These are phyloP conservation scores for Microctonus hyperodae DNA, from an alignment of 2,888 invertebrate species.

Conservation along the genomic window DNA sequence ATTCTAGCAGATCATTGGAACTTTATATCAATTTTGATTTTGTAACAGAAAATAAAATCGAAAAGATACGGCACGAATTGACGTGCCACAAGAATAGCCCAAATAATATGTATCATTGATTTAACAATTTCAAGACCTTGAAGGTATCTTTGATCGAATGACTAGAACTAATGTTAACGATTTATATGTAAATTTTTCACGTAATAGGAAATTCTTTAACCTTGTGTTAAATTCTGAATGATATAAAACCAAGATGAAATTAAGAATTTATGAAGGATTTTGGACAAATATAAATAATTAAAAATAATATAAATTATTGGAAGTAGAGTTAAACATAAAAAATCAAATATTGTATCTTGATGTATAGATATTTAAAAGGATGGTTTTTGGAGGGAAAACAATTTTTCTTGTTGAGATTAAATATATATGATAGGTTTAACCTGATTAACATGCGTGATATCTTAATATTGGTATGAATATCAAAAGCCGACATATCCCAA, in stretches of 20 bases:
- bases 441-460: conserved; percentile 50
- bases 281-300: no score
- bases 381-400: conserved; percentile 7
- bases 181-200: background rate
- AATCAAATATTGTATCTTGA: no score
- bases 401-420: background rate
- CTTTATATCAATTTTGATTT: conserved; percentile 10
- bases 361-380: no score
- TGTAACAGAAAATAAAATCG: conserved; percentile 23
- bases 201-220: conserved; percentile 4
- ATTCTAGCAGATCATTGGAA: conserved; percentile 32
- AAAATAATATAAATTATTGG: no score
- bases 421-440: conserved; percentile 35
- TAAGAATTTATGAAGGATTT: no score
- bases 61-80: conserved; percentile 25
- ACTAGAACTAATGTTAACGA: background rate
- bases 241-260: background rate
- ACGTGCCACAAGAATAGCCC: conserved; percentile 32
- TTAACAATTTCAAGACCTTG: conserved; percentile 38
- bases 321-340: no score
- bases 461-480: conserved; percentile 55
- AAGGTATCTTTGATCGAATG: conserved; percentile 22
- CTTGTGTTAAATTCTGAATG: background rate
- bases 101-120: conserved; percentile 39
- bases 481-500: conserved; percentile 57